Base-by-base conservation (phyloP, 1,140 invertebrate genomes). In the Pachypeltis micranthus region DNA sequence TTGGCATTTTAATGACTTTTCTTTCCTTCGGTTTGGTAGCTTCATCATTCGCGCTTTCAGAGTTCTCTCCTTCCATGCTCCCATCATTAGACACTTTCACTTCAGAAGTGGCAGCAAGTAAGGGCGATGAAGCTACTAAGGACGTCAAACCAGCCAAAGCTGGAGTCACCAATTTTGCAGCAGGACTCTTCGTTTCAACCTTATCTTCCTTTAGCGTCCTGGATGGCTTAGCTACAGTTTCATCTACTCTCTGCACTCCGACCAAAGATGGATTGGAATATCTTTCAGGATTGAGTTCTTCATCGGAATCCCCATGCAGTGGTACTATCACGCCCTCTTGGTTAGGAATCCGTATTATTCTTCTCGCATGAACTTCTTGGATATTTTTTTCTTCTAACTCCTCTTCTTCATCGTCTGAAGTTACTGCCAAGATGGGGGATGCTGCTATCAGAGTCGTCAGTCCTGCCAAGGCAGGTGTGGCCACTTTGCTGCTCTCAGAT, bases 221-320 rank as follows among this genome's bases (percentile, higher is more conserved):
- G 7, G 39, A 34, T 7, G 29, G 55, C 47, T 7, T 51, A 26
- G 19, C 27, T 76, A 10, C 34, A 64, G 39, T 31, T 63, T 59
- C 24, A 61, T 39, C 14, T 61, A 63, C 25, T 24, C 44, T 27
- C 44, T 61, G 56, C 3, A 51, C 47, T 4, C 47, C 47, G 4
- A 10, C 3, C 47, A 51, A 14, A 4, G 47, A 51, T 10, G 10
- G 47, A 21, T 51, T 21, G 12, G 10, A 10, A 51, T 51, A 51
- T 21, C 47, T 51, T 21, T 51, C 47, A 51, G 47, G 47, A 21
- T 51, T 51, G 10, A 51, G 12, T 51, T 51, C 47, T 51, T 51
- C 47, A 21, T 51, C 47, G 21, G 47, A 51, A 51, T 51, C 47
- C 10, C 47, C 47, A 51, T 51, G 47, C 47, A 51, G 21, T 14